Evolutionary conservation across 2,797 vertebrate genomes (phyloP).

Genomic region (Sebastes ruberrimus): DNA sequence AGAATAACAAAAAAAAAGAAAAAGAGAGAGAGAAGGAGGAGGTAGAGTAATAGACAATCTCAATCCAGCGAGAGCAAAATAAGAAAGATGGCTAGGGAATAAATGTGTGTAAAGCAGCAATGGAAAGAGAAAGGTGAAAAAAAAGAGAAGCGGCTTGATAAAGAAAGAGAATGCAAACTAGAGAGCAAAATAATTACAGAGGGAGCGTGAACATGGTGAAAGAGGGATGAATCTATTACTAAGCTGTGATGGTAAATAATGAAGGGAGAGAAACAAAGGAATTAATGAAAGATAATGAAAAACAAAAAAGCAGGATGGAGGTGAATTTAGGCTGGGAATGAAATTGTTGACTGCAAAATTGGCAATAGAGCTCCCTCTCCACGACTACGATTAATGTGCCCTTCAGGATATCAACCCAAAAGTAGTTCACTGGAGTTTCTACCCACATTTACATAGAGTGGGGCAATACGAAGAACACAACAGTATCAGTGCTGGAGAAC

Average conservation of each 20-base stretch:
- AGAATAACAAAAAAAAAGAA: conserved; percentile 5
- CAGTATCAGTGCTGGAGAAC: not conserved
- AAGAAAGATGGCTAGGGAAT: conserved; percentile 38
- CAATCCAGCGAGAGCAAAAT: conserved; percentile 1
- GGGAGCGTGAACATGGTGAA: conserved; percentile 17
- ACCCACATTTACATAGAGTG: not conserved
- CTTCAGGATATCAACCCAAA: conserved; percentile 19
- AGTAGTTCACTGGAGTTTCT: not conserved
- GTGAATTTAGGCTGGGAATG: conserved; percentile 28
- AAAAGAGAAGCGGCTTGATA: conserved; percentile 16
- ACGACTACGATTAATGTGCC: conserved; percentile 35
- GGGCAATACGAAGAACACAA: not conserved
- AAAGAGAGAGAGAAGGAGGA: not conserved
- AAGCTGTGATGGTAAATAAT: conserved; percentile 63
- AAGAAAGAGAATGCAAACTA: conserved; percentile 40
- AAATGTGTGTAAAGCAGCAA: conserved; percentile 9
- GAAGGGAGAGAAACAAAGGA: conserved; percentile 49
- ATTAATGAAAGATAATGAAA: conserved; percentile 66
- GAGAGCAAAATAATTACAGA: conserved; percentile 55
- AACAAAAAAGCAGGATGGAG: conserved; percentile 41
- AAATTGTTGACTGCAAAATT: conserved; percentile 37
- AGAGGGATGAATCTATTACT: conserved; percentile 59
- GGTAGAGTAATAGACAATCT: conserved; percentile 26
- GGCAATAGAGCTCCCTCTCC: conserved; percentile 12
- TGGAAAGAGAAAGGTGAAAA: conserved; percentile 10